Base-by-base conservation (phyloP, 2,797 vertebrate species). In the Gambelia wislizenii region DNA sequence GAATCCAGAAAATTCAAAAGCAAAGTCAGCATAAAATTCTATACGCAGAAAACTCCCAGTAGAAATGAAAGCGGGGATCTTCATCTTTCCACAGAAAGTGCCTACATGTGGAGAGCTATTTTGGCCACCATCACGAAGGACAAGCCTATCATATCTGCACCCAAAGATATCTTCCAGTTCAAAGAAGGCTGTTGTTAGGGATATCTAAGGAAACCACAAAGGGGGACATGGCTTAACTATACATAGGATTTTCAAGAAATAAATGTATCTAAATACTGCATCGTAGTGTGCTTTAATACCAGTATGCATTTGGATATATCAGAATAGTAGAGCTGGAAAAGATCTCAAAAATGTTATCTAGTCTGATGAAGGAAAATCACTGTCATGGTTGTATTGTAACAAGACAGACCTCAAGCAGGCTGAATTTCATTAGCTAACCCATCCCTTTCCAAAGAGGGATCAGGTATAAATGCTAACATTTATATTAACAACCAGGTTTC, bases 1-100 rank as follows among this genome's bases (percentile, higher is more conserved):
- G 36, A 97, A 97, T 83, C 96, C 96, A 0, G 85, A 88, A 64
- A 91, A n/a, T 77, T 95, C 93, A 94, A 94, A 94, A 77, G 90
- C 77, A 39, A 67, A 6, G 61, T 97, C 96, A 42, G 94, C 96
- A 84, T 95, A 91, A 88, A 96, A 96, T 92, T 96, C 94, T 85
- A 97, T 49, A 56, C 96, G 89, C 69, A 97, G 91, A 59, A 94
- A 95, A 80, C 92, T 95, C 27, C 89, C 95, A 64, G 94, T 92
- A 49, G 96, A 96, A 88, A 52, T 93, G 64, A 96, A 95, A 70
- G 91, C 84, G 86, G 90, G 84, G 75, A 95, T 59, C 30, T 90
- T 77, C 88, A 87, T 67, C 72, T 86, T 94, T 22, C 96, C 95
- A 84, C 96, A 97, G 0, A 94, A 97, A 92, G 87, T 94, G 36